Conservation (phyloP, 1,140 invertebrate species). For the Ephestia elutella region DNA sequence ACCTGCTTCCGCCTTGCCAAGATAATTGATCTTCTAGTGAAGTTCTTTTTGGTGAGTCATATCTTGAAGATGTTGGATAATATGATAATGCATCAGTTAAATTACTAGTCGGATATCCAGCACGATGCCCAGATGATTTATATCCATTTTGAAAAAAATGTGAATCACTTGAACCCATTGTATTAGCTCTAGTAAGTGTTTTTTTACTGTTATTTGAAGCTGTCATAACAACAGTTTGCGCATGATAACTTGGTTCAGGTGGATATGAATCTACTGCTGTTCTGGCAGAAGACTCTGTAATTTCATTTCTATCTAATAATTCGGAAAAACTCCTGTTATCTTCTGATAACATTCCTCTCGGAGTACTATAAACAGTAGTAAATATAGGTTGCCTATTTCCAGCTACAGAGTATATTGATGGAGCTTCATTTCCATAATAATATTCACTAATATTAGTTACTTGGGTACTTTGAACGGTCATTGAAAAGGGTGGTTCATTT, state of each 20-base stretch:
- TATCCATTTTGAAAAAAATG: constrained; percentile 79
- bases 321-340: constrained; percentile 79
- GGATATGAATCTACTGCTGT: constrained; percentile 65
- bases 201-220: constrained; percentile 52
- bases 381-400: constrained; percentile 81
- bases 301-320: constrained; percentile 80
- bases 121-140: constrained; percentile 78
- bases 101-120: constrained; percentile 81
- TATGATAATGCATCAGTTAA: constrained; percentile 85
- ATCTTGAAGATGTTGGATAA: constrained; percentile 81
- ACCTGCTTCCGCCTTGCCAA: constrained; percentile 76
- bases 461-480: constrained; percentile 40
- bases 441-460: constrained; percentile 70
- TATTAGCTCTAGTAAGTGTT: constrained; percentile 70
- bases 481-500: constrained; percentile 44
- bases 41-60: constrained; percentile 79
- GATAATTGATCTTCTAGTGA: constrained; percentile 75
- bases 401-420: constrained; percentile 84
- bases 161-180: constrained; percentile 74
- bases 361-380: constrained; percentile 82
- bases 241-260: constrained; percentile 73
- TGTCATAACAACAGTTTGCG: constrained; percentile 72
- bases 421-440: constrained; percentile 77
- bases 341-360: constrained; percentile 76
- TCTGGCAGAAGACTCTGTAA: constrained; percentile 66